Evolutionary conservation across 2,888 invertebrate species (phyloP), one percentile per base, ranked within the genome.

Genomic region (Drosophila picticornis): DNA sequence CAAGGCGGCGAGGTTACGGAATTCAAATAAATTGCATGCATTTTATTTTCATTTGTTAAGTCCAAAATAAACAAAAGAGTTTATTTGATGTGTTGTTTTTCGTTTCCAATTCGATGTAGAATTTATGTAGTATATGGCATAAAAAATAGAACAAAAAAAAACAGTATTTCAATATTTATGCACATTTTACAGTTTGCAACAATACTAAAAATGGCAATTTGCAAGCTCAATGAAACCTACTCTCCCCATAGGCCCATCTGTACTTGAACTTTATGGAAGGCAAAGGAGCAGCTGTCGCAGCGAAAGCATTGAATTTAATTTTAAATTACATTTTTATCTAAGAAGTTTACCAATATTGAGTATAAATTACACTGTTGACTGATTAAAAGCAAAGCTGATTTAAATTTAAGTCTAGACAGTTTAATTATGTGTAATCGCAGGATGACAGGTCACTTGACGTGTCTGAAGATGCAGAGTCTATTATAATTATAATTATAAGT

Each of bases 381-480:
- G 85, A 85, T 73, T 57, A 57, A 82, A 85, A 86, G 85, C 85
- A 74, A 86, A 86, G 85, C 85, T 86, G 73, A 84, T 79, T 67
- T 82, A 79, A 27, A 55, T 59, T 56, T 84, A 85, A 72, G 76
- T 72, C 43, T 51, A 57, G 43, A 36, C 34, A 34, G 36, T 27
- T 64, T 60, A 58, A 48, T 32, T 65, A 56, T 52, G 32, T 32
- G 11, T 36, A 64, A 50, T 4, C 27, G 9, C 29, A 13, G 31
- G 13, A 22, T 48, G 27, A 22, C 7, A 32, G 29, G 16, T 29
- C 25, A 1, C 32, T 63, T 31, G 25, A 48, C 31, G 16, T 48
- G 48, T 19, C 13, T 38, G 16, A 9, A 38, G 27, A 48, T 55
- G 50, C 56, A 25, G 27, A 27, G 34, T 51, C 16, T 40, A 29